A percentile compares a stretch with the other conserved stretches of the same genome.
Conservation (phyloP, 1,140 invertebrate genomes). For the Sitobion miscanthi region DNA sequence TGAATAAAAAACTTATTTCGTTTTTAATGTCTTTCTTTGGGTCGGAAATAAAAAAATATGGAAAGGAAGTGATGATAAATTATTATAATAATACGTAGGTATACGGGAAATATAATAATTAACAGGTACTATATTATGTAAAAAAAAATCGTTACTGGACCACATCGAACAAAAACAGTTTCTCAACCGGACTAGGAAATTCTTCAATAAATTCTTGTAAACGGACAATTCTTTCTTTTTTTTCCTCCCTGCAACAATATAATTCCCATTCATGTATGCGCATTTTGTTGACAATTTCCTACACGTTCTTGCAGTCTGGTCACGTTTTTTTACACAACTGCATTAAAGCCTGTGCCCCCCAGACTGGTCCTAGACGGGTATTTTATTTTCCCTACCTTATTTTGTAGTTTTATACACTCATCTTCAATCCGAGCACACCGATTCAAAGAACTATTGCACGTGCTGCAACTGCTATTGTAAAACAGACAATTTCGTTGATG, state of each 20-base stretch:
- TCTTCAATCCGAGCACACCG: conserved; percentile 28
- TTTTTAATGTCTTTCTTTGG: conserved; percentile 15
- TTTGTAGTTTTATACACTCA: conserved; percentile 43
- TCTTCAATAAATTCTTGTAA: conserved; percentile 31
- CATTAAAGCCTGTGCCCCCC: conserved; percentile 30
- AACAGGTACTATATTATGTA: conserved; percentile 29
- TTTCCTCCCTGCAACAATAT: conserved; percentile 9
- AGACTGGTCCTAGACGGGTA: conserved; percentile 41
- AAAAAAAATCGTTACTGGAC: conserved; percentile 11
- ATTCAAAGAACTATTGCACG: conserved; percentile 34
- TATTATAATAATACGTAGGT: not conserved
- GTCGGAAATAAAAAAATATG: not conserved
- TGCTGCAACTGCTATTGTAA: conserved; percentile 28
- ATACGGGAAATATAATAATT: conserved; percentile 30
- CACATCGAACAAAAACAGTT: not conserved
- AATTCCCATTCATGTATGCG: conserved; percentile 54
- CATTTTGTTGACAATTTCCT: conserved; percentile 55
- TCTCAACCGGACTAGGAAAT: conserved; percentile 1
- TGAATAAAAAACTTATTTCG: conserved; percentile 27
- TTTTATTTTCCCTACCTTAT: conserved; percentile 32
- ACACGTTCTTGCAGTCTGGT: conserved; percentile 52
- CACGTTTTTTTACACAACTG: conserved; percentile 53
- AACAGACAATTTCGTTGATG: not conserved
- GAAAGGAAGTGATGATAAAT: not conserved
- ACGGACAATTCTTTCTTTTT: conserved; percentile 22